Evolutionary conservation across 2,113 vertebrate genomes (phyloP).

Genomic region (Cottus gobio): DNA sequence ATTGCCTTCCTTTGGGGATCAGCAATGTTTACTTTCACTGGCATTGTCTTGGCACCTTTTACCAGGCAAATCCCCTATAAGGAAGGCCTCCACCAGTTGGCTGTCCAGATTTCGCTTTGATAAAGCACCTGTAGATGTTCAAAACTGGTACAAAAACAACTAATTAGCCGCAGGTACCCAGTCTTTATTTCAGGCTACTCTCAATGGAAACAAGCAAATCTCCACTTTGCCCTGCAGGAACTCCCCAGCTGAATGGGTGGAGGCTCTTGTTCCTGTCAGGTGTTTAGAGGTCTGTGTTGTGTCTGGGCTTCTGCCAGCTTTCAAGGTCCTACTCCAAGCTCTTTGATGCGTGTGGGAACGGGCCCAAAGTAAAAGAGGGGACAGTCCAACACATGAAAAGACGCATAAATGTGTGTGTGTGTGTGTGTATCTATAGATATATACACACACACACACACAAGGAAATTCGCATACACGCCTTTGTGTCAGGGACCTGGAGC

Average conservation of each 20-base stretch:
- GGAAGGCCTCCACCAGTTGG: slow-evolving; percentile 18
- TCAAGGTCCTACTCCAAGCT: slow-evolving; percentile 29
- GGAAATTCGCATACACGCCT: slow-evolving; percentile 23
- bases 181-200: slow-evolving; percentile 35
- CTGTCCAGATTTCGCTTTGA: slow-evolving; percentile 44
- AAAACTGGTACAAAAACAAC: slow-evolving; percentile 49
- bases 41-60: slow-evolving; percentile 29
- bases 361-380: slow-evolving; percentile 24
- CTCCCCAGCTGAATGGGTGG: slow-evolving; percentile 17
- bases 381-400: slow-evolving; percentile 4
- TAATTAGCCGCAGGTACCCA: slow-evolving; percentile 46
- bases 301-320: slow-evolving; percentile 33
- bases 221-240: slow-evolving; percentile 30
- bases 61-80: slow-evolving; percentile 10
- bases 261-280: slow-evolving; percentile 38
- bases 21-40: slow-evolving; percentile 21
- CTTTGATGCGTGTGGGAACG: slow-evolving; percentile 23
- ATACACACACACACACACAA: neutral
- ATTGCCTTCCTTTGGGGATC: neutral
- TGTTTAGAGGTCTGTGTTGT: slow-evolving; percentile 42
- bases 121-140: slow-evolving; percentile 44
- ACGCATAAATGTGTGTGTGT: neutral
- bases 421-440: neutral
- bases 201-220: slow-evolving; percentile 27
- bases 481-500: slow-evolving; percentile 31